Base-by-base conservation (phyloP, 1,140 invertebrate genomes). In the Armadillidium nasatum region DNA sequence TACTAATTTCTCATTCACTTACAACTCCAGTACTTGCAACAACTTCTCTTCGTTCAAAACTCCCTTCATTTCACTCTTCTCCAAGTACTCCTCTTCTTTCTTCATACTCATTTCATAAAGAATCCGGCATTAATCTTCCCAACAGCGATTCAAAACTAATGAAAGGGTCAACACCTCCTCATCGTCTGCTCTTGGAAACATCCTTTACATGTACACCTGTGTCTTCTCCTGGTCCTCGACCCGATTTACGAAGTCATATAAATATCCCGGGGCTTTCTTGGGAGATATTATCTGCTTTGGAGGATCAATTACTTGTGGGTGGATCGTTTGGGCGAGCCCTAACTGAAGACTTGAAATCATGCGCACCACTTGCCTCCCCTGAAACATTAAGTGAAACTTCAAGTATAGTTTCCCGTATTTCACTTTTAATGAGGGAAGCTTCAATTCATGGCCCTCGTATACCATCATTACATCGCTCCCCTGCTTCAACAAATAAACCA, bases 321-420 rank as follows among this genome's bases (percentile, higher is more conserved):
- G 44, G 77, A 71, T 23, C 67, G 76, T 77, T 60, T 78, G 68
- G 45, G 76, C 72, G 71, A 71, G 66, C 23, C 46, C 44, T 19
- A 71, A 77, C 72, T 75, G 79, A 21, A 45, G 75, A 4, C 46
- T 50, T 60, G 76, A 77, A 45, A 67, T 77, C 13, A 3, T 84
- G 90, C 22, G 93, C 93, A 0, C 93, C 93, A 0, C 83, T 95
- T 22, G 93, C 93, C 0, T 93, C 92, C 43, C 93, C 93, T 0
- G 93, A 95, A 84, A 94, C 91, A 0, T 83, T 94, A 3, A 94
- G 92, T 0, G 92, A 94, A 83, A 88, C 91, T 7, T 93, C 92
- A 13, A 87, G 86, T 82, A 79, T 87, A 60, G 83, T 84, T 11
- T 85, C 86, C 10, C 76, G 83, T 44, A 82, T 81, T 72, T 80